phyloP scores from a whole-genome alignment of 1,140 invertebrate genomes.

The Euura saliciscinereae region DNA sequence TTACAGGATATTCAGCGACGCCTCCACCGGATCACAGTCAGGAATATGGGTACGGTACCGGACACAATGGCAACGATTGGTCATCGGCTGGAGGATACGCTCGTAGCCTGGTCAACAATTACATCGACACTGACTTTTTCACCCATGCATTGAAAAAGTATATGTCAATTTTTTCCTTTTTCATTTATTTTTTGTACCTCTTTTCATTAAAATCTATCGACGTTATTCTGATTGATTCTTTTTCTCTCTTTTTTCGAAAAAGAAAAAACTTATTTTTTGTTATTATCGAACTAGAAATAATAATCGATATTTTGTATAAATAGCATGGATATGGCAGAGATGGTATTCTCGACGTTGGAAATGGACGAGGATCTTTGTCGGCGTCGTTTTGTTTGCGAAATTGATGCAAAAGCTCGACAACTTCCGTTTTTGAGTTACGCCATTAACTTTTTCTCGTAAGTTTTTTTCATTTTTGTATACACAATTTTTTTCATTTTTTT shows the following conservation, averaged over 20 bases:
- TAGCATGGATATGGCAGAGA: conserved; percentile 15
- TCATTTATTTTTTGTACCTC: background rate
- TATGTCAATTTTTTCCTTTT: background rate
- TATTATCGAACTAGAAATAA: background rate
- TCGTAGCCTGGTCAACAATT: conserved; percentile 11
- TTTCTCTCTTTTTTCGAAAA: background rate
- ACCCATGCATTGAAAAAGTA: background rate
- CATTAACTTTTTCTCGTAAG: conserved; percentile 1
- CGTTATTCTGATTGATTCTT: background rate
- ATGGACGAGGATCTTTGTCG: conserved; percentile 20
- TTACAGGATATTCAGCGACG: conserved; percentile 21
- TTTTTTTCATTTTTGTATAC: background rate
- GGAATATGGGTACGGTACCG: conserved; percentile 21
- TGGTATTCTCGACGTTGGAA: conserved; percentile 21
- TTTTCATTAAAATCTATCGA: too few relatives aligned
- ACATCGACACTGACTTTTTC: conserved; percentile 2
- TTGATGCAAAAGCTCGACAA: conserved; percentile 5
- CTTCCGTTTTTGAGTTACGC: conserved; percentile 18
- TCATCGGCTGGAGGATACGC: conserved; percentile 22
- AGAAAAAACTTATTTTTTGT: background rate
- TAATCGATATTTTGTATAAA: too few relatives aligned
- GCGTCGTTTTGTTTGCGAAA: conserved; percentile 18
- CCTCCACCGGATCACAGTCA: conserved; percentile 22
- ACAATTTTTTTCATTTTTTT: background rate
- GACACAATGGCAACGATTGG: conserved; percentile 20